Conservation (phyloP, 2,888 invertebrate genomes). For the Amaurobius ferox region DNA sequence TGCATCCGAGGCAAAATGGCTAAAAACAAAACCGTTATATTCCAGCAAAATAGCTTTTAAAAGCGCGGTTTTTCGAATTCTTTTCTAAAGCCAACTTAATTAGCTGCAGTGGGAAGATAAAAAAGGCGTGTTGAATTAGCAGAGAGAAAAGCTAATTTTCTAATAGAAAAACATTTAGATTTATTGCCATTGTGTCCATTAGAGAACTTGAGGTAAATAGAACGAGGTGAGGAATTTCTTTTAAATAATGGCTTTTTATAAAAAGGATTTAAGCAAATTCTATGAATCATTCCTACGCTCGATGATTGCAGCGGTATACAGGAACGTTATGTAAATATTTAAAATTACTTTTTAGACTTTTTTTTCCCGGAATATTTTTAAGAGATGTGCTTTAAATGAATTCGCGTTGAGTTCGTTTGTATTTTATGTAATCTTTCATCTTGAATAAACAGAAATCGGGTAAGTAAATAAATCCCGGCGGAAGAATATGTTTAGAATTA, state of each 20-base stretch:
- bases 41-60: background rate
- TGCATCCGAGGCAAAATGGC: background rate
- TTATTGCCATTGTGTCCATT: constrained; percentile 30
- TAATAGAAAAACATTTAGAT: constrained; percentile 45
- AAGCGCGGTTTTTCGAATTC: background rate
- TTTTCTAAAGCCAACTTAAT: constrained; percentile 7
- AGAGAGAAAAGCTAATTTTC: constrained; percentile 25
- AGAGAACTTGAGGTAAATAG: background rate
- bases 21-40: background rate
- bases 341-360: background rate
- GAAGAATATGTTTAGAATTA: too few species aligned
- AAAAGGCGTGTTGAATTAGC: background rate
- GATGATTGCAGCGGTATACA: background rate
- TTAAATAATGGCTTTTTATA: constrained; percentile 11
- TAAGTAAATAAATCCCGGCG: background rate
- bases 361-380: background rate
- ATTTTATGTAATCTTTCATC: constrained; percentile 4
- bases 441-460: background rate
- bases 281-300: background rate
- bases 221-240: background rate
- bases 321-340: constrained; percentile 8
- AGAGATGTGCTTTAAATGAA: background rate
- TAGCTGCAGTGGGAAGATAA: background rate
- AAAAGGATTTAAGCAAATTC: constrained; percentile 5
- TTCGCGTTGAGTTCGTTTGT: background rate